These are phyloP conservation scores for Nylanderia fulva DNA, from an alignment of 1,140 invertebrate species.

Conservation along the genomic window DNA sequence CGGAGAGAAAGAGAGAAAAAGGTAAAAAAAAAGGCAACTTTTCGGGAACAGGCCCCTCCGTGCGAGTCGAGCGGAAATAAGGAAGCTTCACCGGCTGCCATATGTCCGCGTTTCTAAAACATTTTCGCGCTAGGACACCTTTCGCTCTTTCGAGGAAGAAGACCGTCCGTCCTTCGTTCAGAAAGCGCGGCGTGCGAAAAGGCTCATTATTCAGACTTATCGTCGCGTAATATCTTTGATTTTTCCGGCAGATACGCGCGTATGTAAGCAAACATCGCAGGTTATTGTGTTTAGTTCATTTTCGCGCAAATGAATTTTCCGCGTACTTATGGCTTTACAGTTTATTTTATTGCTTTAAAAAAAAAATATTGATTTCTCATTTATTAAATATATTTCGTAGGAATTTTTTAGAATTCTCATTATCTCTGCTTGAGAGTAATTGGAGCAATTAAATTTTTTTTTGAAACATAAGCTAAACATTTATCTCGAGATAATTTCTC, in stretches of 20 bases:
- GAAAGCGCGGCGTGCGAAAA: conserved; percentile 34
- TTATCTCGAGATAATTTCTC: not conserved
- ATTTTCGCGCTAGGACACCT: conserved; percentile 59
- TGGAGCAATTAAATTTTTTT: not conserved
- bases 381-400: not conserved
- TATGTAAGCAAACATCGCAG: conserved; percentile 1
- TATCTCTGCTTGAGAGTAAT: not conserved
- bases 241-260: not conserved
- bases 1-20: not conserved
- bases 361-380: too few relatives aligned
- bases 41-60: conserved; percentile 53
- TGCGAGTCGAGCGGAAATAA: conserved; percentile 59
- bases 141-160: conserved; percentile 39
- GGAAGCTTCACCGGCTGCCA: conserved; percentile 64
- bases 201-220: conserved; percentile 60
- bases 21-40: conserved; percentile 60
- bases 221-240: conserved; percentile 53
- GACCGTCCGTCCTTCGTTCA: not conserved
- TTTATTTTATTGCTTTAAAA: not conserved
- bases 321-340: not conserved
- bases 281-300: not conserved
- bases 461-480: not conserved
- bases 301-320: not conserved
- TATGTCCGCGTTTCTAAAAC: conserved; percentile 62
- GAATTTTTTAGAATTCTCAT: not conserved